Conservation (phyloP, 2,888 invertebrate species). For the Hypselothyrea guttata region DNA sequence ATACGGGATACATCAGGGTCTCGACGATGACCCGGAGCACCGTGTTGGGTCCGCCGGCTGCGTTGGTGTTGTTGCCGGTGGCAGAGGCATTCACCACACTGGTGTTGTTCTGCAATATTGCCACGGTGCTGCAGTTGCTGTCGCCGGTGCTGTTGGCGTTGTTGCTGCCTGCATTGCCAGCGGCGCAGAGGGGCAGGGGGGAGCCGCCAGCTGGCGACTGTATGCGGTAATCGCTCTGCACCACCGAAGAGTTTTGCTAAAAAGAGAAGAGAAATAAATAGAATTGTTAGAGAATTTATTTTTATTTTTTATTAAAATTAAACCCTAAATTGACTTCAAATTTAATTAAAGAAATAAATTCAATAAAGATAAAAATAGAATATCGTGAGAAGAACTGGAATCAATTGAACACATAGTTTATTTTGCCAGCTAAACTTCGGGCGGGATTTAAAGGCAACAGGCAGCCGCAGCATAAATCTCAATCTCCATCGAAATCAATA, state of each 20-base stretch:
- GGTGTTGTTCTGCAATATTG: constrained; percentile 83
- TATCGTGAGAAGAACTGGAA: too few relatives aligned
- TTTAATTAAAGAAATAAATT: constrained; percentile 1
- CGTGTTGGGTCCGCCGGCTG: constrained; percentile 93
- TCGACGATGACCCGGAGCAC: constrained; percentile 99
- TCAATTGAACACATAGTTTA: too few relatives aligned
- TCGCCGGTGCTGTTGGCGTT: constrained; percentile 75
- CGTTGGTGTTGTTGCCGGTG: constrained; percentile 82
- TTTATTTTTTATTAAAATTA: too few relatives aligned
- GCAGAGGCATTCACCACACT: constrained; percentile 77
- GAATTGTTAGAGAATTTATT: constrained; percentile 32
- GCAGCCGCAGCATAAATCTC: constrained; percentile 67
- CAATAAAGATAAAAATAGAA: too few relatives aligned
- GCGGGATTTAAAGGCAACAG: constrained; percentile 34
- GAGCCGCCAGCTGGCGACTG: constrained; percentile 85
- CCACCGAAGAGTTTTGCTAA: constrained; percentile 89
- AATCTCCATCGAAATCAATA: constrained; percentile 73
- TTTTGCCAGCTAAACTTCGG: constrained; percentile 1
- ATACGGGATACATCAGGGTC: constrained; percentile 99
- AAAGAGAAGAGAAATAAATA: constrained; percentile 53
- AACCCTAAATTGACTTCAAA: too few relatives aligned
- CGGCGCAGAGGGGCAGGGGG: constrained; percentile 85
- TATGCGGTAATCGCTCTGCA: constrained; percentile 90
- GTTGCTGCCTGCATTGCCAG: constrained; percentile 76
- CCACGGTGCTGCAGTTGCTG: constrained; percentile 76